phyloP scores from a whole-genome alignment of 2,113 vertebrate species.

The Edolisoma coerulescens region DNA sequence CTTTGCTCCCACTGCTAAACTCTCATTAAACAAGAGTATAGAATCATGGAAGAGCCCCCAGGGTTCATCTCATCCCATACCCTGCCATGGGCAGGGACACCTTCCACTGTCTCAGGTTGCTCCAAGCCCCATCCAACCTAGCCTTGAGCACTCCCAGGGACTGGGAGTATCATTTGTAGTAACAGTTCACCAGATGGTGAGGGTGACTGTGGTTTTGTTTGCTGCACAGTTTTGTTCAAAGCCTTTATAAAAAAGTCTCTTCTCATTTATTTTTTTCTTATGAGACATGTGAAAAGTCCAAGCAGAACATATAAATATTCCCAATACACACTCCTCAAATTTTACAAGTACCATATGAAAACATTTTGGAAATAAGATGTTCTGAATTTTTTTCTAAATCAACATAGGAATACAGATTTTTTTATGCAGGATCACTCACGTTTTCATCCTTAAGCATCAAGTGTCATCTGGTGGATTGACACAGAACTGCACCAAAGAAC shows the following conservation, averaged over 20 bases:
- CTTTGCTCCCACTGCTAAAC: background rate
- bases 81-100: background rate
- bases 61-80: background rate
- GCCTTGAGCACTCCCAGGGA: background rate
- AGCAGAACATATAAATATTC: background rate
- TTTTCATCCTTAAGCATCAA: constrained; percentile 31
- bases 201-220: background rate
- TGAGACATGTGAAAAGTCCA: background rate
- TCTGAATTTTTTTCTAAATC: background rate
- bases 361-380: background rate
- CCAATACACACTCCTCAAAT: background rate
- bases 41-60: background rate
- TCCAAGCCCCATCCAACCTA: background rate
- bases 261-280: background rate
- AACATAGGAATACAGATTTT: background rate
- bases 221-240: background rate
- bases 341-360: background rate
- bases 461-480: constrained; percentile 66
- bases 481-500: constrained; percentile 49
- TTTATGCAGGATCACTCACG: background rate
- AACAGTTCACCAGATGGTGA: background rate
- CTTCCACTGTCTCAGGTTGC: background rate
- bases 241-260: background rate
- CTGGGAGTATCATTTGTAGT: background rate
- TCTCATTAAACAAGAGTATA: background rate